These are phyloP conservation scores for human (Homo sapiens) DNA, from an alignment of 2,113 vertebrate genomes.

Conservation along the genomic window GRCh38 chr15:92497501-92498000, in stretches of 20 bases:
- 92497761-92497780: background rate
- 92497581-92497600: background rate
- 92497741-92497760: background rate
- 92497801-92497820: background rate
- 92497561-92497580: background rate
- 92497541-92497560: too few species aligned
- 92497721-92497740: background rate
- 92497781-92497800: background rate
- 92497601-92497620: too few species aligned
- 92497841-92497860: too few species aligned
- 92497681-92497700: background rate
- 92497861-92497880: too few species aligned
- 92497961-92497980: too few species aligned
- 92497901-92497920: too few species aligned
- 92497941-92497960: too few species aligned
- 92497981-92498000: too few species aligned
- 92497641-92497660: accelerated
- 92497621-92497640: background rate
- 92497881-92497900: too few species aligned
- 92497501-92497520: background rate
- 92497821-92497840: too few species aligned
- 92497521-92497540: background rate
- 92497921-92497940: too few species aligned
- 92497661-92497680: background rate
- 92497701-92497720: background rate